Evolutionary conservation across 2,797 vertebrate genomes (phyloP), one percentile per base, ranked within the genome.

Genomic region (Enteromius unitaeniatus): DNA sequence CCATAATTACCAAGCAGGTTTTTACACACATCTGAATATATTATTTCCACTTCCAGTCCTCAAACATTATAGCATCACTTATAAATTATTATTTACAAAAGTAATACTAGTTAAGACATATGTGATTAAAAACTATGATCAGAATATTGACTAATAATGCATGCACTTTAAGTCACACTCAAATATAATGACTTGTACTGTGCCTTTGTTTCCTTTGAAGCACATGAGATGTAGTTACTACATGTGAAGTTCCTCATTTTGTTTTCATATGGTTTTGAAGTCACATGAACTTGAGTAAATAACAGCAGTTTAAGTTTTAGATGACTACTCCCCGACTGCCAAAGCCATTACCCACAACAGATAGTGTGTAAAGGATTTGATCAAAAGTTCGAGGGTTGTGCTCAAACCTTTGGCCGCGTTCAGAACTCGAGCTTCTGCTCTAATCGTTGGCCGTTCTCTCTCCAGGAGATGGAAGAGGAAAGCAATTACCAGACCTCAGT

Each of bases 401-500:
- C 78, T 77, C 37, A 84, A 72, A 75, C 67, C 70, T 65, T 77
- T 58, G 23, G 55, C 15, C 47, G 65, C 37, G 53, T 55, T 73
- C 69, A 84, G 58, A 64, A 69, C 83, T 78, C 72, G 14, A 9
- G 60, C 13, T 49, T 74, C 45, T 67, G 74, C 78, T 85, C 55
- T 84, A 79, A 86, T 76, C 67, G 28, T 51, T 55, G 21, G 7
- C 40, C 60, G 19, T 60, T 74, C 37, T 62, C 65, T 78, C 75
- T 69, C 62, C 68, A 31, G 49, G 72, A 42, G 53, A 81, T 72
- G 65, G 53, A 78, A 68, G 34, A 60, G 62, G 68, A 82, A 87
- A 83, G 80, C 83, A 84, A 88, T 89, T 87, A 87, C 70, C 72
- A 86, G 78, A 79, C 83, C 81, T 86, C 64, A 49, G 69, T 77